Evolutionary conservation across 2,888 invertebrate species (phyloP).

Genomic region (Eilema depressum): DNA sequence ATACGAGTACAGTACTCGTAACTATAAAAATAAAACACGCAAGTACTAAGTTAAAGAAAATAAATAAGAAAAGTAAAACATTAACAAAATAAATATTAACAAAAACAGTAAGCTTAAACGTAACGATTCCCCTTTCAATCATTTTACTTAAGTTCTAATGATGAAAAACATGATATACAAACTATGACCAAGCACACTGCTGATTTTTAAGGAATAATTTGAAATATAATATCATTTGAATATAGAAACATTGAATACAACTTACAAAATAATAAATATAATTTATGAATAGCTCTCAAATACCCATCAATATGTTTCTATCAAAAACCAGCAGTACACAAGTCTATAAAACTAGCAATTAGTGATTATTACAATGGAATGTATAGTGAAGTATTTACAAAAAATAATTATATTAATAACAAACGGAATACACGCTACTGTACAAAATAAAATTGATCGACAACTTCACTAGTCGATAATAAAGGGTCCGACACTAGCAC

Average conservation of each 20-base stretch:
- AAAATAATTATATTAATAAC: slow-evolving; percentile 52
- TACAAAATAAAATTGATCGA: slow-evolving; percentile 22
- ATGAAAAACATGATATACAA: slow-evolving; percentile 28
- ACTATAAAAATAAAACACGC: slow-evolving; percentile 71
- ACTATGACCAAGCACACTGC: slow-evolving; percentile 33
- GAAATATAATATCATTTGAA: slow-evolving; percentile 39
- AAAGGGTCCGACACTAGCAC: slow-evolving; percentile 63
- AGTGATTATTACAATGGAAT: slow-evolving; percentile 65
- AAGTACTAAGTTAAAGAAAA: slow-evolving; percentile 62
- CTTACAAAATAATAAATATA: slow-evolving; percentile 45
- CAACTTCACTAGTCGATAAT: slow-evolving; percentile 31
- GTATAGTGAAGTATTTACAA: slow-evolving; percentile 70
- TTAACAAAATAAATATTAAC: slow-evolving; percentile 84
- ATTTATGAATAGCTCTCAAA: slow-evolving; percentile 27
- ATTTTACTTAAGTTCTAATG: slow-evolving; percentile 55
- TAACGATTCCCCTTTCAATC: slow-evolving; percentile 83
- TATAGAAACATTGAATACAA: slow-evolving; percentile 30
- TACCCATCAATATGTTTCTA: slow-evolving; percentile 25
- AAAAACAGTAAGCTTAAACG: slow-evolving; percentile 84
- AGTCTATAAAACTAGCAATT: slow-evolving; percentile 32
- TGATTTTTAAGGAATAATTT: slow-evolving; percentile 42
- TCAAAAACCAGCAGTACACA: slow-evolving; percentile 44
- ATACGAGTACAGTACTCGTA: too few relatives aligned
- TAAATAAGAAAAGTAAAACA: slow-evolving; percentile 70
- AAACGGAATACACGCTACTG: slow-evolving; percentile 41